Evolutionary conservation across 2,888 invertebrate genomes (phyloP), one percentile per base, ranked within the genome.

Genomic region (Dryobotodes eremita): DNA sequence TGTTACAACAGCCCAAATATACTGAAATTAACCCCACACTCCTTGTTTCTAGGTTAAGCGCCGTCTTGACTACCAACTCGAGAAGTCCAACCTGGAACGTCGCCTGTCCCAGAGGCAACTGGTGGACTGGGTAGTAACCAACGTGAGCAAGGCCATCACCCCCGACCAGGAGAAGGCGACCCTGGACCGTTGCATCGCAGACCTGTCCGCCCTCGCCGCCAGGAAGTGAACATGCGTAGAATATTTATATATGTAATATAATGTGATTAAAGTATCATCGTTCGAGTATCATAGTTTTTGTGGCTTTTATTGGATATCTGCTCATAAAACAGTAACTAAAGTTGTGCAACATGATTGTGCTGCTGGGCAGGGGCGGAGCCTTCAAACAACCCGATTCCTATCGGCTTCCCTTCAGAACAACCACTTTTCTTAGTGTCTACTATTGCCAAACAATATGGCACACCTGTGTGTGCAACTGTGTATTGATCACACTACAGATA

Each of bases 161-260:
- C 98, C 99, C 1, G 98, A 99, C 92, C 99, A 99, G 96, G 99
- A 99, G 95, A 99, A 99, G 94, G 98, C 98, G 89, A 98, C 98
- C 86, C 97, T 99, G 84, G 98, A 98, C 95, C 98, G 96, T 94
- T 99, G 99, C 96, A 98, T 99, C 93, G 97, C 97, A 36, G 99
- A 99, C 96, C 97, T 99, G 89, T 97, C 98, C 88, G 97, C 97
- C 20, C 96, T 99, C 86, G 98, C 99, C 79, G 96, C 96, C 76
- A 94, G 89, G 88, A 92, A 95, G 88, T 95, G 89, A 92, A 91
- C 75, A 64, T 68, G 50, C 71, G 81, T 87, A 89, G 87, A 80
- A 69, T 88, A 88, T 86, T 83, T 88, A 87, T 76, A 79, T 36
- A 71, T 89, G 88, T 92, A 90, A 90, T 90, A 86, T 79, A 76